Base-by-base conservation (phyloP, 23 tunicate genomes). In the Aplidium turbinatum region DNA sequence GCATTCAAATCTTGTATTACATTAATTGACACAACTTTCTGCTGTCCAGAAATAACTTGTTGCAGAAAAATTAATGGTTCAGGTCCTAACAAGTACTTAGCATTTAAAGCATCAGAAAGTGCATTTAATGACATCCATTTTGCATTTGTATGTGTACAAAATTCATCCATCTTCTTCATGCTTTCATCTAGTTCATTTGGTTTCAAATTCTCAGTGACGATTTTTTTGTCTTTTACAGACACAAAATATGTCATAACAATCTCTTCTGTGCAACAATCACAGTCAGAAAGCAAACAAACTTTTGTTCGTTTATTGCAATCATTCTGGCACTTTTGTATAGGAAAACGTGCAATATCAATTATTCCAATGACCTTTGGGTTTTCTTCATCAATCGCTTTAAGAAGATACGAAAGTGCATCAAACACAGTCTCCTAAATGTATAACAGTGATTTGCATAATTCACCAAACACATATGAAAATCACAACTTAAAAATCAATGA, bases 11-110 rank as follows among this genome's bases (percentile, higher is more conserved):
- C 75, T 31, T 32, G 27, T 32, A 78, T 20, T 25, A 35, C 4
- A 25, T 47, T 9, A 31, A 5, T 35, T 1, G 83, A 66, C 13
- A 35, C 16, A 11, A 35, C 16, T 18, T 34, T 7, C 13, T 51
- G 35, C 2, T 50, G 5, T 50, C 54, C 52, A 3, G 68, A 70
- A 7, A 66, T 7, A 24, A 65, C 75, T 35, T 25, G 51, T 66
- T 25, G 20, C 27, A 52, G 18, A 33, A 34, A 66, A 48, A 66
- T 16, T 24, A 78, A 48, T 22, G 83, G 83, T 25, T 78, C 83
- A 2, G 83, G 75, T 24, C 83, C 83, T 28, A 42, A 52, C 0
- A 78, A 20, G 16, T 52, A 51, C 19, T 16, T 31, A 40, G 52
- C 16, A 9, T 42, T 42, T 11, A 42, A 42, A 42, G 11, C 50